Evolutionary conservation across 92 coral and sea anemone species (phyloP).

Genomic region (Diadumene lineata): DNA sequence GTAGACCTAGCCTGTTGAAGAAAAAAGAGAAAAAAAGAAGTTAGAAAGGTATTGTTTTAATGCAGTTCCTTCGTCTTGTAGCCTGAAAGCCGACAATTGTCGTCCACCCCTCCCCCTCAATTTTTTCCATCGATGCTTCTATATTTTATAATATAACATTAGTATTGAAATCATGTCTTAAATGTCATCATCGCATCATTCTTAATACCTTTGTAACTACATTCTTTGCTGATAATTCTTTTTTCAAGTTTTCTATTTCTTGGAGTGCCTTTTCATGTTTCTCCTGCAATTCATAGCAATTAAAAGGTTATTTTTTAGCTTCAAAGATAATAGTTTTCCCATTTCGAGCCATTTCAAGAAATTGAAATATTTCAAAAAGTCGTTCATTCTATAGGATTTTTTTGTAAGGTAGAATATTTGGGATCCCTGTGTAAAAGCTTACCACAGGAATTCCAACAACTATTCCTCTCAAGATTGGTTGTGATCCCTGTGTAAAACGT

Average conservation of each 20-base stretch:
- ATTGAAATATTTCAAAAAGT: no score
- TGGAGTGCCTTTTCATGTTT: conserved; percentile 6
- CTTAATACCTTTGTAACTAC: not conserved
- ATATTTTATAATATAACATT: no score
- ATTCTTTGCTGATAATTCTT: conserved; percentile 6
- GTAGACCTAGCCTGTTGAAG: not conserved
- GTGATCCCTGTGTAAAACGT: no score
- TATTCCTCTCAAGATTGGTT: no score
- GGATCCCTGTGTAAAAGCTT: not conserved
- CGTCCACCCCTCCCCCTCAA: no score
- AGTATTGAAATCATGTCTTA: not conserved
- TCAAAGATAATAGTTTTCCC: no score
- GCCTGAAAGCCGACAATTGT: no score
- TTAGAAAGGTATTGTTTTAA: not conserved
- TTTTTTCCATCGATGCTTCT: no score
- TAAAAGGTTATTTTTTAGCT: no score
- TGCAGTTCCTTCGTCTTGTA: no score
- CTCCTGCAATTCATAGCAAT: not conserved
- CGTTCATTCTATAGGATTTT: not conserved
- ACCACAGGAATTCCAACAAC: not conserved
- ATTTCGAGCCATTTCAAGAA: no score
- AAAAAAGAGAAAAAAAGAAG: not conserved
- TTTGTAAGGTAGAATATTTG: not conserved
- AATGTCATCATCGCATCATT: not conserved
- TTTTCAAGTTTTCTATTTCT: conserved; percentile 5